phyloP scores from a whole-genome alignment of 2,888 invertebrate genomes.

The Unio pictorum region DNA sequence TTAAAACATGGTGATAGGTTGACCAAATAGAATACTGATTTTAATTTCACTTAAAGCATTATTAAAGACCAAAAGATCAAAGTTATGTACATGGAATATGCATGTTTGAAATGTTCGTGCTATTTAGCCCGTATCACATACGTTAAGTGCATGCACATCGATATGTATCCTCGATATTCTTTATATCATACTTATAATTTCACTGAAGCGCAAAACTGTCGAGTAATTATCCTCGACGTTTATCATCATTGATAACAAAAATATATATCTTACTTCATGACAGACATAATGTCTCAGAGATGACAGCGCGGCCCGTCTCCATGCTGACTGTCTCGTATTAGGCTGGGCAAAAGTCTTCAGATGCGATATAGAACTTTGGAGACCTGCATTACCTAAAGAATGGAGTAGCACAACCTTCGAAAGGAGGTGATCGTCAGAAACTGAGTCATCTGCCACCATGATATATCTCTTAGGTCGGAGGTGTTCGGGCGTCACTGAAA shows the following conservation, averaged over 20 bases:
- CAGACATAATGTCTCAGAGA: constrained; percentile 45
- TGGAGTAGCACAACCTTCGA: constrained; percentile 47
- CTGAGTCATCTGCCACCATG: constrained; percentile 13
- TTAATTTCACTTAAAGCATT: too few relatives aligned
- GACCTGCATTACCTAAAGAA: constrained; percentile 50
- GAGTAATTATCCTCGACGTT: too few relatives aligned
- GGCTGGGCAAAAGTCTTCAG: constrained; percentile 44
- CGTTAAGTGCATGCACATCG: neutral
- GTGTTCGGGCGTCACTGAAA: constrained; percentile 5
- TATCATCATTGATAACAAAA: too few relatives aligned
- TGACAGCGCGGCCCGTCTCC: constrained; percentile 47
- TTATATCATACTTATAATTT: too few relatives aligned
- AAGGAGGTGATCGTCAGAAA: constrained; percentile 34
- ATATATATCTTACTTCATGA: constrained; percentile 33
- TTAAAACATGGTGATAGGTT: too few relatives aligned
- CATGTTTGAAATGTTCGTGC: too few relatives aligned
- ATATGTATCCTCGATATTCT: too few relatives aligned
- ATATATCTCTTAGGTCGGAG: constrained; percentile 22
- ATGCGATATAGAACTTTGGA: constrained; percentile 35
- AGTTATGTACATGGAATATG: too few relatives aligned
- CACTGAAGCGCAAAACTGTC: too few relatives aligned
- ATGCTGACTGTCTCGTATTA: constrained; percentile 34
- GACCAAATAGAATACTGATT: too few relatives aligned
- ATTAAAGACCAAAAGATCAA: too few relatives aligned
- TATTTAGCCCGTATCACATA: too few relatives aligned